phyloP scores from a whole-genome alignment of 1,140 invertebrate species.

The Diabrotica virgifera region DNA sequence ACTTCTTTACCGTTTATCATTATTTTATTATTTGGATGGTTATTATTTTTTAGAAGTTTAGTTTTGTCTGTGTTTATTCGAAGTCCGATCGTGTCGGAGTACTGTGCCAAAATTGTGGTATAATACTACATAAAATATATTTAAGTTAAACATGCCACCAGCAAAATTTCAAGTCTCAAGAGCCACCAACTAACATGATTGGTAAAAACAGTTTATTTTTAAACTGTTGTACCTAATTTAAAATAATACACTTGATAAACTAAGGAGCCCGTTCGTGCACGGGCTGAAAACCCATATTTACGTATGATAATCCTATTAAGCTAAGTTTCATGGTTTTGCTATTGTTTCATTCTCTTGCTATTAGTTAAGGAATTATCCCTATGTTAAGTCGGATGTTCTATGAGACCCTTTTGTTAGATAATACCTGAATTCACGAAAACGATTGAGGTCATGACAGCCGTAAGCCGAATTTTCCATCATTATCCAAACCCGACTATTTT shows the following conservation, averaged over 20 bases:
- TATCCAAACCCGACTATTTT: not conserved
- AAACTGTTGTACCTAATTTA: not conserved
- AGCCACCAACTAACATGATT: too few species aligned
- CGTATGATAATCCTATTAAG: not conserved
- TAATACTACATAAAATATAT: too few species aligned
- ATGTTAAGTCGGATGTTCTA: constrained; percentile 2
- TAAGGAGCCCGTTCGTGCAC: not conserved
- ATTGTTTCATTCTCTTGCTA: not conserved
- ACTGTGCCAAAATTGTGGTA: too few species aligned
- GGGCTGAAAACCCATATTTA: not conserved
- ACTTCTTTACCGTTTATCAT: too few species aligned
- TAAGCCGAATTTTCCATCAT: not conserved
- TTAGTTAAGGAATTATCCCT: constrained; percentile 2
- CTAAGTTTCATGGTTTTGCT: not conserved
- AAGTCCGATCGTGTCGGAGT: too few species aligned
- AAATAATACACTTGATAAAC: not conserved
- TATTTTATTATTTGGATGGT: too few species aligned
- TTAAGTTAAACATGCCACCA: too few species aligned
- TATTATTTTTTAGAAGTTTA: too few species aligned
- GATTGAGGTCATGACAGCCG: not conserved
- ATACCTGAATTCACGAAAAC: not conserved
- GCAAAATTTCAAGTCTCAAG: too few species aligned
- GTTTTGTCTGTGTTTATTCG: too few species aligned
- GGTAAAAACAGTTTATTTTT: not conserved
- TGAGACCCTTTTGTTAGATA: not conserved